phyloP scores from a whole-genome alignment of 2,888 invertebrate genomes.

The Andrena praecox region DNA sequence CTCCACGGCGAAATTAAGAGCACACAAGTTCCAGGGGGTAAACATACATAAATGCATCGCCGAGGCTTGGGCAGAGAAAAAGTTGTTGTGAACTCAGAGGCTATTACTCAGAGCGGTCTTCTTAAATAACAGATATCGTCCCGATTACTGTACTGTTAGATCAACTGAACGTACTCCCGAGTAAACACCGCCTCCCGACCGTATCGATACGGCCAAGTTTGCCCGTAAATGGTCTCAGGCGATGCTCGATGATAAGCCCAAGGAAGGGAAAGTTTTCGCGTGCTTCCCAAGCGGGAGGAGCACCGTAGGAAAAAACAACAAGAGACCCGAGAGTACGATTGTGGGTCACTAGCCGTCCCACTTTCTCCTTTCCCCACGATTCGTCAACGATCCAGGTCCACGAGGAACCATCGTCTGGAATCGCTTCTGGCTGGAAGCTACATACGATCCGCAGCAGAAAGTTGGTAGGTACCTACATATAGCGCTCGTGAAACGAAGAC shows the following conservation, averaged over 20 bases:
- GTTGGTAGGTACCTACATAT: too few species aligned
- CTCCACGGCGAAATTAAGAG: too few species aligned
- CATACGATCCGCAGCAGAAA: conserved; percentile 26
- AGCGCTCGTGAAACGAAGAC: conserved; percentile 13
- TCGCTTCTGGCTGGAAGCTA: conserved; percentile 35
- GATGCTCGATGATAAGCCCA: conserved; percentile 27
- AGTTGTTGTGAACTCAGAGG: too few species aligned
- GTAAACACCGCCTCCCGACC: not conserved
- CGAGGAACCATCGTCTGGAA: conserved; percentile 7
- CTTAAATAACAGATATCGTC: not conserved
- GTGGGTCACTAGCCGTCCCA: conserved; percentile 78
- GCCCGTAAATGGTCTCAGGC: conserved; percentile 32
- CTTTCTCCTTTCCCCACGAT: conserved; percentile 79
- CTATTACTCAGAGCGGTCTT: too few species aligned
- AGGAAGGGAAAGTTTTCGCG: conserved; percentile 18
- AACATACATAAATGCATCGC: too few species aligned
- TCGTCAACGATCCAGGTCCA: conserved; percentile 59
- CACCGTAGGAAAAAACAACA: conserved; percentile 25
- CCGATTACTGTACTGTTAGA: not conserved
- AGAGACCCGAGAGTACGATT: conserved; percentile 44
- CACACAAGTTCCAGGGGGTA: too few species aligned
- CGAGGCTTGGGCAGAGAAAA: too few species aligned
- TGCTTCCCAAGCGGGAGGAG: not conserved
- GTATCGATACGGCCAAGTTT: conserved; percentile 13
- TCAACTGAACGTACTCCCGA: not conserved